Evolutionary conservation across 2,113 vertebrate genomes (phyloP), one percentile per base, ranked within the genome.

Genomic region (Campylomormyrus tamandua): DNA sequence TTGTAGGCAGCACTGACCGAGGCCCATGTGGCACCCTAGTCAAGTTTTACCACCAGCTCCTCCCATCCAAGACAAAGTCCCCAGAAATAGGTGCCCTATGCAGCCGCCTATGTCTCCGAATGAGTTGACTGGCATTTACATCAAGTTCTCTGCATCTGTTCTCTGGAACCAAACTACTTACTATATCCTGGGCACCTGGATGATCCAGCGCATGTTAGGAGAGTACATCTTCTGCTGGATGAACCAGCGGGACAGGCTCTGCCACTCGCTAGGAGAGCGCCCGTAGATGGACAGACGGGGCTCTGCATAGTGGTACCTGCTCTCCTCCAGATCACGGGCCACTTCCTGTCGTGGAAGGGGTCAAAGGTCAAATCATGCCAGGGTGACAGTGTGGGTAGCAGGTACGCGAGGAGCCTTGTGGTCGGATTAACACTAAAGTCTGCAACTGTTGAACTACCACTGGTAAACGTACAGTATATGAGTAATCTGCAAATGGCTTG

Each of bases 111-210:
- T 27, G n/a, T 11, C n/a, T n/a, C 58, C 24, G n/a, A 66, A 27
- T 66, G 58, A 66, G 77, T 83, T 42, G 77, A 13, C n/a, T 62
- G 8, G 0, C 50, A 39, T 35, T 77, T 15, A 6, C 5, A 42
- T 77, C 7, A 85, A 9, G 8, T 10, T n/a, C 45, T 21, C 46
- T 45, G 52, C 42, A 83, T 10, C 24, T 13, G 19, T 84, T 21
- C 52, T 53, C 15, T 70, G 8, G 39, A 31, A 31, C 7, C 27
- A 8, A 3, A 85, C 24, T 35, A 93, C 98, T 97, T 96, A 99
- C 98, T 98, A 99, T 94, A 99, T 99, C 92, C 98, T 96, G 89
- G 98, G 98, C 88, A 99, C 95, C 93, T 99, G 98, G 93, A 99
- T 99, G 93, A 99, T 97, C 98, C 98, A 99, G 92, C 97, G 97